Conservation (phyloP, 2,113 vertebrate species). For the Orycteropus afer region DNA sequence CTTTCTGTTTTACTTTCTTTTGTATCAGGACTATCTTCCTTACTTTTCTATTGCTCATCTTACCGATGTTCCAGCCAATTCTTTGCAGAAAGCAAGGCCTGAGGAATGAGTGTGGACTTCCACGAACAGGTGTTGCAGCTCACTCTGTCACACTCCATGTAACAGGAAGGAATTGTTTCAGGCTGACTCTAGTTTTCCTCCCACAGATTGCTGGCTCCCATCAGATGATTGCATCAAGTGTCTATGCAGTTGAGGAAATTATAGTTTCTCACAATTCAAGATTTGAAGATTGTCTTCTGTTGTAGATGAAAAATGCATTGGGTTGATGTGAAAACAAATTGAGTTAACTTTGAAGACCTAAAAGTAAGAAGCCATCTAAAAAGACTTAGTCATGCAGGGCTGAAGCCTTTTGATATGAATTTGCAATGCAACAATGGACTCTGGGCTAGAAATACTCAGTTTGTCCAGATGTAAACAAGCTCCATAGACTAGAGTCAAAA, state of each 20-base stretch:
- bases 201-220: not conserved
- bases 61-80: slow-evolving; percentile 7
- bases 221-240: not conserved
- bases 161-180: slow-evolving; percentile 40
- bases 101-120: slow-evolving; percentile 8
- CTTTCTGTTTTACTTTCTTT: not conserved
- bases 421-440: not conserved
- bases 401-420: slow-evolving; percentile 43
- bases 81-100: slow-evolving; percentile 36
- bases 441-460: slow-evolving; percentile 18
- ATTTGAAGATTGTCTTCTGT: slow-evolving; percentile 36
- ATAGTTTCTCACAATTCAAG: slow-evolving; percentile 20
- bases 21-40: not conserved
- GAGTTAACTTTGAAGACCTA: slow-evolving; percentile 27
- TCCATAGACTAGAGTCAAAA: slow-evolving; percentile 46
- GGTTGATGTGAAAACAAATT: not conserved
- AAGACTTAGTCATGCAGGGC: not conserved
- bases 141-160: not conserved
- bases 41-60: slow-evolving; percentile 23
- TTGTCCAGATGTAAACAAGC: slow-evolving; percentile 15
- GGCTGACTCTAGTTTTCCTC: slow-evolving; percentile 5
- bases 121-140: not conserved
- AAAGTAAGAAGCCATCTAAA: slow-evolving; percentile 25
- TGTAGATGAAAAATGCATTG: slow-evolving; percentile 23
- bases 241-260: slow-evolving; percentile 43